Percentiles rank a stretch among this genome's conserved stretches.
Conservation (phyloP, 2,797 vertebrate species). For the Glossophaga mutica region DNA sequence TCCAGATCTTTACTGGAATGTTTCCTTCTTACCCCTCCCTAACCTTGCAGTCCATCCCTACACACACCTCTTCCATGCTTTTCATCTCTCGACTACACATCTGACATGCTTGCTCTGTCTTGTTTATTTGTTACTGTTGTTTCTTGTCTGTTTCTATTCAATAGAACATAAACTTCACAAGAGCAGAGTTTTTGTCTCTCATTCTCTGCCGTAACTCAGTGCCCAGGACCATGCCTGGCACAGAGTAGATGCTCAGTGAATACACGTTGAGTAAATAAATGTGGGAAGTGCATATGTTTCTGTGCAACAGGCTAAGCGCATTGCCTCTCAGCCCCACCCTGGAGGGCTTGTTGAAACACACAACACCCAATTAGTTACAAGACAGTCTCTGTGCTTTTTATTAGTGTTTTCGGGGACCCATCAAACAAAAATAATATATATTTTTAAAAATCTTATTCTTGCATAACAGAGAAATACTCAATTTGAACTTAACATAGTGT, state of each 20-base stretch:
- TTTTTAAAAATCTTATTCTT: slow-evolving; percentile 72
- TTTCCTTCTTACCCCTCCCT: not conserved
- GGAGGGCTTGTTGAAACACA: slow-evolving; percentile 4
- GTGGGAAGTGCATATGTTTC: not conserved
- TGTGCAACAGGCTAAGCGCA: no score
- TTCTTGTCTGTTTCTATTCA: not conserved
- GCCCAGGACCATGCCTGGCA: not conserved
- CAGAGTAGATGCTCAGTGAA: not conserved
- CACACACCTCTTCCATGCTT: not conserved
- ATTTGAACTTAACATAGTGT: slow-evolving; percentile 65
- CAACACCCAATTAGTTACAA: slow-evolving; percentile 27
- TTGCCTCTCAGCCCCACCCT: not conserved
- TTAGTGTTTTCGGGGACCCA: slow-evolving; percentile 75
- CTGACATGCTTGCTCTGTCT: not conserved
- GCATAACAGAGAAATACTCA: slow-evolving; percentile 69
- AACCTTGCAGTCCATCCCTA: not conserved
- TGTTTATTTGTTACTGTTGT: not conserved
- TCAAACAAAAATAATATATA: slow-evolving; percentile 68
- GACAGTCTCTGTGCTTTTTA: slow-evolving; percentile 75
- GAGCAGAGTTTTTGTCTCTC: not conserved
- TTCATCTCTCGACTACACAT: not conserved
- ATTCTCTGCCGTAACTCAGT: not conserved
- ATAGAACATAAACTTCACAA: not conserved
- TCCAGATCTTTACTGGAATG: not conserved
- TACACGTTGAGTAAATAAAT: not conserved